A percentile compares a stretch with the other conserved stretches of the same genome.
phyloP scores from a whole-genome alignment of 30 jellyfish, hydroid and myxozoan genomes.

The Aurelia sp. region DNA sequence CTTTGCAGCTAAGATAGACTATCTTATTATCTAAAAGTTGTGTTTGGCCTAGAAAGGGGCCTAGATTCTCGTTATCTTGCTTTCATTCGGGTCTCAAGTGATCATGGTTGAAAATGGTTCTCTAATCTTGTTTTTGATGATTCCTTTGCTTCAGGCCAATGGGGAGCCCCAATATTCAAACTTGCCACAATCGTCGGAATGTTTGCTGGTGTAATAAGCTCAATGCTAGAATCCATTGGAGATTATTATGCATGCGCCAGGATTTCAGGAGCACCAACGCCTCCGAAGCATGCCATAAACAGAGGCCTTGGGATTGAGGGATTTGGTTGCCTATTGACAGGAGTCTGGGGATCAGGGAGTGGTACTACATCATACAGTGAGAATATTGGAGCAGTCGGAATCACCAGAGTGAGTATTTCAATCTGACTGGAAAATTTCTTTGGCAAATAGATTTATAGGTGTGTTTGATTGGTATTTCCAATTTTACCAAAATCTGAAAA shows the following conservation, averaged over 20 bases:
- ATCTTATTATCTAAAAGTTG: too few species aligned
- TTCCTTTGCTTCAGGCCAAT: conserved; percentile 71
- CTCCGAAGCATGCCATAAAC: conserved; percentile 92
- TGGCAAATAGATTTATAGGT: too few species aligned
- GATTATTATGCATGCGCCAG: conserved; percentile 97
- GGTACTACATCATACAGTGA: conserved; percentile 99
- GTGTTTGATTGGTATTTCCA: too few species aligned
- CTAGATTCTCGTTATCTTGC: fast-evolving
- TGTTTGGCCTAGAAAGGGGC: too few species aligned
- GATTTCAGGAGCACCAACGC: conserved; percentile 95
- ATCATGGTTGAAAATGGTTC: not conserved
- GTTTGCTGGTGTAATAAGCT: conserved; percentile 92
- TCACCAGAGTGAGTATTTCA: conserved; percentile 71
- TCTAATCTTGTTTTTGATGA: not conserved
- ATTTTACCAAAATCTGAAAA: too few species aligned
- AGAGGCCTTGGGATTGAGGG: conserved; percentile 96
- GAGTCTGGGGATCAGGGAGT: conserved; percentile 94
- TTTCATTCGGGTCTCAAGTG: too few species aligned
- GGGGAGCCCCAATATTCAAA: conserved; percentile 92
- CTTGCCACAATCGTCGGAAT: conserved; percentile 84
- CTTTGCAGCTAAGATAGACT: too few species aligned
- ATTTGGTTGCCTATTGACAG: conserved; percentile 89
- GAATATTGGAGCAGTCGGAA: conserved; percentile 92
- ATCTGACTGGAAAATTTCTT: too few species aligned
- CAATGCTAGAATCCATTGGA: conserved; percentile 93